Base-by-base conservation (phyloP, 2,888 invertebrate genomes). In the Nasonovia ribisnigri region DNA sequence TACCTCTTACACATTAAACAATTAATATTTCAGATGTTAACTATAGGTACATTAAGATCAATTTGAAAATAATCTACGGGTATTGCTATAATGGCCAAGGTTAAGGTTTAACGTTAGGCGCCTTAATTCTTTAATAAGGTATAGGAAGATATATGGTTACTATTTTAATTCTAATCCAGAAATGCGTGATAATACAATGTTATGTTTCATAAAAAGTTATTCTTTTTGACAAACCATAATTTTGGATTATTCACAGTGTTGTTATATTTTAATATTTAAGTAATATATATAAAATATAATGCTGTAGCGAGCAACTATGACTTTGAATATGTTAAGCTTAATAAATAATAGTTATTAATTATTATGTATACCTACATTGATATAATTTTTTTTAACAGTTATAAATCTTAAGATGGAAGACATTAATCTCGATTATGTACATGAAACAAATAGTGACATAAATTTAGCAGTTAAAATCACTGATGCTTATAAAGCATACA, bases 401-500 rank as follows among this genome's bases (percentile, higher is more conserved):
- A 29, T 42, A 92, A 92, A 29, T 54, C 36, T 60, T 29, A 92
- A 57, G 10, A 93, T 93, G 93, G 90, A 93, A 42, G 93, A 93
- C 29, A 29, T 93, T 36, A 87, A 90, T 24, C 90, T 93, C 48
- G 86, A 67, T 67, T 6, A 36, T 36, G 29, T 16, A 1, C 6
- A 11, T 57, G 29, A 43, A n/a, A 26, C 84, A 6, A 24, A 0
- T 24, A 24, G 3, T n/a, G 24, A 88, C n/a, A 87, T 54, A 8
- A 57, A 86, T 42, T 84, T 94, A 84, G 95, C 95, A 4, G 95
- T 95, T 4, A 88, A 90, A 60, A 94, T 95, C 42, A 95, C 95
- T 42, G 91, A 95, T 57, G 95, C 95, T 5, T 95, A 94, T 94
- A 95, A 95, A 94, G 92, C 95, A 42, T 95, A 95, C 94, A 94